phyloP scores from a whole-genome alignment of 92 coral and sea anemone species.

The Anthopleura xanthogrammica region DNA sequence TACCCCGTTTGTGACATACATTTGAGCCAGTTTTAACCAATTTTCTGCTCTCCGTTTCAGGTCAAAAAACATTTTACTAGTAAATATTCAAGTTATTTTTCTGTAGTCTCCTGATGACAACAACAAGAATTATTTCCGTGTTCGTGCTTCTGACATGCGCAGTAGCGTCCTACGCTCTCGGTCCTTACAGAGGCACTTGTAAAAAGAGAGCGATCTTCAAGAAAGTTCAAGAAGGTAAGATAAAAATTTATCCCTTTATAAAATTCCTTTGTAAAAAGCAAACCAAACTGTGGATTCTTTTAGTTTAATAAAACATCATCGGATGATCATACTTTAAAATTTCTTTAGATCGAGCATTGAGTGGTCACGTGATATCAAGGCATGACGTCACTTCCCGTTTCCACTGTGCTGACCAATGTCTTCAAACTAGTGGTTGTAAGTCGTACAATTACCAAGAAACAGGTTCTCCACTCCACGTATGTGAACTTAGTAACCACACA shows the following conservation, averaged over 20 bases:
- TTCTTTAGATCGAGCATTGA: background rate
- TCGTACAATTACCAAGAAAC: constrained; percentile 36
- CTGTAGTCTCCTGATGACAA: too few relatives aligned
- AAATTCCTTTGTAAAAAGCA: too few relatives aligned
- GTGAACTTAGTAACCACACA: constrained; percentile 19
- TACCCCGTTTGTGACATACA: too few relatives aligned
- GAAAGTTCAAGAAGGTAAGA: background rate
- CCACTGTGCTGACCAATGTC: constrained; percentile 24
- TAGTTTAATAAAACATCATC: too few relatives aligned
- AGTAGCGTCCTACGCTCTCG: background rate
- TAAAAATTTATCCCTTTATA: too few relatives aligned
- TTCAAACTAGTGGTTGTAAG: constrained; percentile 14
- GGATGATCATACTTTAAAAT: too few relatives aligned
- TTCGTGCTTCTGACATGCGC: background rate
- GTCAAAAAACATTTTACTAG: too few relatives aligned
- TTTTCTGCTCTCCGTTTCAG: too few relatives aligned
- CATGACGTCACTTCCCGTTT: constrained; percentile 26
- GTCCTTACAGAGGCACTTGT: constrained; percentile 27
- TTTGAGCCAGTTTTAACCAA: too few relatives aligned
- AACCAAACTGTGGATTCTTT: too few relatives aligned
- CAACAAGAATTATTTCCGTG: background rate
- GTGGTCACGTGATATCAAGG: constrained; percentile 32
- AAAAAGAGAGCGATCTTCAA: constrained; percentile 18
- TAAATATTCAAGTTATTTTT: too few relatives aligned
- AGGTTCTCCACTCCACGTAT: constrained; percentile 29